Base-by-base conservation (phyloP, 2,113 vertebrate genomes). In the Neofelis nebulosa region DNA sequence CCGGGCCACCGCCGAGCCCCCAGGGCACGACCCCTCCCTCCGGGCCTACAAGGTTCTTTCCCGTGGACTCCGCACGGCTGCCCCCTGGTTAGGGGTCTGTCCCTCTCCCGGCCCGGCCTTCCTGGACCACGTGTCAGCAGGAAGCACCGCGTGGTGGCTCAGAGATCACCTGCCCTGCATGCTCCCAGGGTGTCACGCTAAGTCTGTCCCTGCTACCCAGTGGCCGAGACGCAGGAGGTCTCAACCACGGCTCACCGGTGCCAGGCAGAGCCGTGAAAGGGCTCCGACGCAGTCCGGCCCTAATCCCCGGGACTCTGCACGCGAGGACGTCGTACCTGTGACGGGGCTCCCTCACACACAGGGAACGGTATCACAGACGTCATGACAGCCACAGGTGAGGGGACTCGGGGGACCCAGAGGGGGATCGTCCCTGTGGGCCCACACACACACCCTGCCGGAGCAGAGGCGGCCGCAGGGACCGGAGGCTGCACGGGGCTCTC, bases 1-100 rank as follows among this genome's bases (percentile, higher is more conserved):
- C 74, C 45, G 25, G 2, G 29, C 55, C 36, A 9, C 52, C 45
- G 31, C 52, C 52, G 13, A 61, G 41, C 41, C 41, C 79, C 87
- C 29, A n/a, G 38, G 38, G 19, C 31, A 69, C 63, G 7, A 50
- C 33, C 13, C 50, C 16, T 33, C 15, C 21, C 38, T 7, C 12
- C 21, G 0, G 21, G 71, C 41, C 66, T 38, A 33, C 25, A 50
- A 18, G 57, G 38, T 45, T 69, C 48, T n/a, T 33, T 4, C 82
- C 52, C 11, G 29, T 4, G 3, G 0, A 3, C 45, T 36, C 71
- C 29, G 57, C 1, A 0, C 9, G 19, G 41, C 29, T 31, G 27
- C 55, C 41, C 21, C 3, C 41, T 2, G 0, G 10, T 31, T 45
- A 33, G 29, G 16, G 4, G 4, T 6, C 76, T 21, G 31, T 4